A percentile compares a stretch with the other conserved stretches of the same genome.
Evolutionary conservation across 2,888 invertebrate genomes (phyloP).

Genomic region (Petrophora chlorosata): DNA sequence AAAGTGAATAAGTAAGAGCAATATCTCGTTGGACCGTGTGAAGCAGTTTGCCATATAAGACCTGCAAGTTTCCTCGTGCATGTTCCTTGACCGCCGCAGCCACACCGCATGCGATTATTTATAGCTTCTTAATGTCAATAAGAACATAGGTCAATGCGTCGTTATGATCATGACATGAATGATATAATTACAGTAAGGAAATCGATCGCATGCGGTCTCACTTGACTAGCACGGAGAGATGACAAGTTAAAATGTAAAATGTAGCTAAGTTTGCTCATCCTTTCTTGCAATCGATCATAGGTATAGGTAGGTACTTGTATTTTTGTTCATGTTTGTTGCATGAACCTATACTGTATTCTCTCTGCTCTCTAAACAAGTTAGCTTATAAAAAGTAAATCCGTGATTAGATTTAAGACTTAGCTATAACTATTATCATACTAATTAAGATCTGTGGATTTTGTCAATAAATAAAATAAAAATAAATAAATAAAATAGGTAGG

Average conservation of each 20-base stretch:
- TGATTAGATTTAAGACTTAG: too few species aligned
- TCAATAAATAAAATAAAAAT: too few species aligned
- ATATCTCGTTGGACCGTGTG: constrained; percentile 8
- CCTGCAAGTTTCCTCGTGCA: constrained; percentile 21
- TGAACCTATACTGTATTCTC: too few species aligned
- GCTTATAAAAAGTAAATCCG: too few species aligned
- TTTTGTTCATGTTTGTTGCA: too few species aligned
- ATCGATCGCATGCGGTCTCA: not conserved
- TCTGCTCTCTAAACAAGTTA: too few species aligned
- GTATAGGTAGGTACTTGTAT: not conserved
- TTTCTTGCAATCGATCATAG: not conserved
- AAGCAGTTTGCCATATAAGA: constrained; percentile 25
- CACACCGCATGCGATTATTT: constrained; percentile 19
- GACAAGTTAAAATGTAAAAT: not conserved
- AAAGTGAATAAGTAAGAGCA: constrained; percentile 1
- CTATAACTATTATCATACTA: too few species aligned
- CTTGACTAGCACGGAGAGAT: too few species aligned
- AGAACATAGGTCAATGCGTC: too few species aligned
- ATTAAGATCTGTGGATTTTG: too few species aligned
- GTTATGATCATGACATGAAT: not conserved
- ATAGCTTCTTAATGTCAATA: too few species aligned
- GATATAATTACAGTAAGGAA: constrained; percentile 1
- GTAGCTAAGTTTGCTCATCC: not conserved
- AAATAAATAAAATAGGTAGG: too few species aligned
- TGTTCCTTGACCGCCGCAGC: constrained; percentile 25